These are phyloP conservation scores for Ecdyonurus torrentis DNA, from an alignment of 2,888 invertebrate species.

Conservation along the genomic window DNA sequence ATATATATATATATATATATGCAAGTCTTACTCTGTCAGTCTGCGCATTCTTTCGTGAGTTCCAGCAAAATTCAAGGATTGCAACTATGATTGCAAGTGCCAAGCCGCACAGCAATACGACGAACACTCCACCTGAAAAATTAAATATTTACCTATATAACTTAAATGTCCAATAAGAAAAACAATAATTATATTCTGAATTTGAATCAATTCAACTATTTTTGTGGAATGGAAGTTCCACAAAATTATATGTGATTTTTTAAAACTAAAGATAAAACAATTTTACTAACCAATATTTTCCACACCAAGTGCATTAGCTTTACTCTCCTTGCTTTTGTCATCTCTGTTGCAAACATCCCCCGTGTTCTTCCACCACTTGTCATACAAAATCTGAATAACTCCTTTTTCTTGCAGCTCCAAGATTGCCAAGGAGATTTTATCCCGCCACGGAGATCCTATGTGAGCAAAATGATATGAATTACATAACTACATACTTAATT, in stretches of 20 bases:
- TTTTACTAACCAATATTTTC: slow-evolving; percentile 57
- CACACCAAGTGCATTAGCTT: slow-evolving; percentile 82
- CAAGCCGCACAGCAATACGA: slow-evolving; percentile 83
- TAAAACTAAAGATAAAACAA: background rate
- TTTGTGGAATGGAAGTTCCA: too few relatives aligned
- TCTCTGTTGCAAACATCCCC: slow-evolving; percentile 81
- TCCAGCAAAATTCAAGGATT: slow-evolving; percentile 88
- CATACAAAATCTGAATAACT: slow-evolving; percentile 79
- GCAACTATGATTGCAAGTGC: slow-evolving; percentile 83
- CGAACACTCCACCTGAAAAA: slow-evolving; percentile 81
- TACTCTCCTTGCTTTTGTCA: slow-evolving; percentile 75
- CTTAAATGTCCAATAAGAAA: background rate
- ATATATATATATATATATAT: too few relatives aligned
- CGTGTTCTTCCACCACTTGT: slow-evolving; percentile 97
- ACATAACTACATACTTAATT: too few relatives aligned
- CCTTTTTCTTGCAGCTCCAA: slow-evolving; percentile 91
- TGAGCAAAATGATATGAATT: too few relatives aligned
- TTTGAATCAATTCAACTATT: too few relatives aligned
- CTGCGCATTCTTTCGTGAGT: slow-evolving; percentile 73
- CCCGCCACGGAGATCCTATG: slow-evolving; percentile 78
- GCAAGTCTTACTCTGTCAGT: slow-evolving; percentile 44
- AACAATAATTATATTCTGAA: background rate
- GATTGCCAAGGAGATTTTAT: slow-evolving; percentile 87
- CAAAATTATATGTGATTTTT: too few relatives aligned
- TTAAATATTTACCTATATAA: too few relatives aligned